phyloP scores from a whole-genome alignment of 2,113 vertebrate species.

The Neofelis nebulosa region DNA sequence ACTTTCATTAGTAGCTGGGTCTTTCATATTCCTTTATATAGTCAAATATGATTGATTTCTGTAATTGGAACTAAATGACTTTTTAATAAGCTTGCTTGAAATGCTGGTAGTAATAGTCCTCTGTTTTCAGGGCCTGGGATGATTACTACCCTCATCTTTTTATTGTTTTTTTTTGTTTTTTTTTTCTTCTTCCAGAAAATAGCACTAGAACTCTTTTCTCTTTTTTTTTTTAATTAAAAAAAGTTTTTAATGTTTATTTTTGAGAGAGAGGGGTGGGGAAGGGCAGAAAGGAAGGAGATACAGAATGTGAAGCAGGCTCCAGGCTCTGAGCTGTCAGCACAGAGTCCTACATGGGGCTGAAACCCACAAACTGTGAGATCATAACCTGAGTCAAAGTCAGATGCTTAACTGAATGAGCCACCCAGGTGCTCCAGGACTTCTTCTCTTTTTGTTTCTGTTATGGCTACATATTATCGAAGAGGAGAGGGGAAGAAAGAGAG shows the following conservation, averaged over 20 bases:
- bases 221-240: too few relatives aligned
- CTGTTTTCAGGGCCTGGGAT: constrained; percentile 8
- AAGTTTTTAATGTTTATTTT: too few relatives aligned
- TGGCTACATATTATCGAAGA: neutral
- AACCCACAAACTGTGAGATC: too few relatives aligned
- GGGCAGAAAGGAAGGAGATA: too few relatives aligned
- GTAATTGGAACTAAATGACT: constrained; percentile 32
- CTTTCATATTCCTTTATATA: neutral
- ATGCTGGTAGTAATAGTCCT: constrained; percentile 1
- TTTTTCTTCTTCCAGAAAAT: neutral
- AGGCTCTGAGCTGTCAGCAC: too few relatives aligned
- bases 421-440: neutral
- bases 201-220: neutral
- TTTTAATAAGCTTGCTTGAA: constrained; percentile 63
- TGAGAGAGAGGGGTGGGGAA: too few relatives aligned
- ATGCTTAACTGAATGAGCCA: too few relatives aligned
- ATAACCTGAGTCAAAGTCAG: too few relatives aligned
- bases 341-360: too few relatives aligned
- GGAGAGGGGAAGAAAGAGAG: neutral
- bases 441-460: neutral
- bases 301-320: too few relatives aligned
- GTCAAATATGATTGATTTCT: constrained; percentile 43
- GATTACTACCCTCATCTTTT: neutral
- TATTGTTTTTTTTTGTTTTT: too few relatives aligned
- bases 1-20: neutral